Base-by-base conservation (phyloP, 2,797 vertebrate species). In the Choloepus didactylus region DNA sequence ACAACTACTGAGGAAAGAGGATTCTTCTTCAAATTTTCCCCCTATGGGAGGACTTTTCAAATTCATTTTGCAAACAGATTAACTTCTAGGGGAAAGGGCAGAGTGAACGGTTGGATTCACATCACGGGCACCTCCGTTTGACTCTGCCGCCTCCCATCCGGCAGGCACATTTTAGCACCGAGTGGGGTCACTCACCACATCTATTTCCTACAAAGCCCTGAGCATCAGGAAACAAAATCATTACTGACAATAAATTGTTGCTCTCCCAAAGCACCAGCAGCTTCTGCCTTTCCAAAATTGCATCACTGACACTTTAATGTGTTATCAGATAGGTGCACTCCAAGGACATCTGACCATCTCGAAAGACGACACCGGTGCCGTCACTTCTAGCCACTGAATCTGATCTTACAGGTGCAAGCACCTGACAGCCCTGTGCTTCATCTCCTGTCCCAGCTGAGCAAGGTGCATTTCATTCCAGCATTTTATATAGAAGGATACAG, bases 231-330 rank as follows among this genome's bases (percentile, higher is more conserved):
- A 89, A 82, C 3, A 44, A 73, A 93, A 95, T 79, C 84, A 69
- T 83, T 89, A 93, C 80, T 87, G 54, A 95, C 44, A 89, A 77
- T 89, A 95, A 94, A 90, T 77, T 5, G 80, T 59, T 72, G 44
- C 38, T 92, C 38, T 92, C 41, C 38, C 85, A 85, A 95, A 90
- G 41, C 29, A 69, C 11, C n/a, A 95, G 82, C 70, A 77, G 38
- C 29, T 90, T 90, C 41, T 92, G 14, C 79, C 49, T 85, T 87
- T 70, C 67, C 91, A 73, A 64, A 96, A 95, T 27, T 69, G 62
- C 54, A 75, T 87, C 70, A 41, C 44, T 80, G 44, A 38, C 70
- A 2, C 18, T 19, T 56, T 18, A 18, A 18, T 19, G 16, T 31
- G 23, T 67, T 90, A 27, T 16, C 46, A 67, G 29, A 82, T 4